These are phyloP conservation scores for Phrynocephalus forsythii DNA, from an alignment of 2,797 vertebrate genomes.

Conservation along the genomic window DNA sequence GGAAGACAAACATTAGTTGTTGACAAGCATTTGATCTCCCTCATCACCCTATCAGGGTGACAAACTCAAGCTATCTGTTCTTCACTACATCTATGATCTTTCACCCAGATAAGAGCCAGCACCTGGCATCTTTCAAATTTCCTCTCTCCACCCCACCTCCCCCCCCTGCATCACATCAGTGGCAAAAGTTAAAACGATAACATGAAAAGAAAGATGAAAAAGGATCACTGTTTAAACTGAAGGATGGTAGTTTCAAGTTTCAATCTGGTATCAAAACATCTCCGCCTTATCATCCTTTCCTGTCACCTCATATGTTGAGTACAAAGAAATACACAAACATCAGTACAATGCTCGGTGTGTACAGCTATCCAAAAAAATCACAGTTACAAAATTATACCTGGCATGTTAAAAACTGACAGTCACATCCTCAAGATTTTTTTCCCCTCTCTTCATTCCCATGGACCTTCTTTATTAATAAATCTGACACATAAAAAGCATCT, in stretches of 20 bases:
- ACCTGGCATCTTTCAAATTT: constrained; percentile 84
- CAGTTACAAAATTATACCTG: constrained; percentile 94
- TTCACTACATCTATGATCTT: constrained; percentile 81
- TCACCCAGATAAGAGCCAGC: constrained; percentile 82
- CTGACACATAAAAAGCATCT: constrained; percentile 97
- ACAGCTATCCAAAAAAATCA: constrained; percentile 95
- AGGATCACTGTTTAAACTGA: constrained; percentile 84
- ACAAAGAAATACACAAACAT: constrained; percentile 94
- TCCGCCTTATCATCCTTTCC: constrained; percentile 80
- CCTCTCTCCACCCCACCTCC: constrained; percentile 49
- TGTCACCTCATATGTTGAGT: constrained; percentile 82
- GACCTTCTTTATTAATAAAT: constrained; percentile 99
- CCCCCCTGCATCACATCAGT: constrained; percentile 80
- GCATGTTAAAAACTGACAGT: constrained; percentile 95
- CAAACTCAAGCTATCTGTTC: constrained; percentile 79
- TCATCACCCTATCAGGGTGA: constrained; percentile 78
- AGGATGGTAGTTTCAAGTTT: constrained; percentile 85
- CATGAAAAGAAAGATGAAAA: constrained; percentile 88
- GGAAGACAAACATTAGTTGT: constrained; percentile 81
- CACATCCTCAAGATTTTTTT: constrained; percentile 83
- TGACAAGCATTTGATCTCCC: constrained; percentile 81
- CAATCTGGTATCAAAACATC: constrained; percentile 84
- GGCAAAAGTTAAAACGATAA: constrained; percentile 86
- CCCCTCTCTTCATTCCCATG: constrained; percentile 83
- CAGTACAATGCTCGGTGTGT: constrained; percentile 87